Evolutionary conservation across 2,888 invertebrate species (phyloP), one percentile per base, ranked within the genome.

Genomic region (Dolichomitus sp.): DNA sequence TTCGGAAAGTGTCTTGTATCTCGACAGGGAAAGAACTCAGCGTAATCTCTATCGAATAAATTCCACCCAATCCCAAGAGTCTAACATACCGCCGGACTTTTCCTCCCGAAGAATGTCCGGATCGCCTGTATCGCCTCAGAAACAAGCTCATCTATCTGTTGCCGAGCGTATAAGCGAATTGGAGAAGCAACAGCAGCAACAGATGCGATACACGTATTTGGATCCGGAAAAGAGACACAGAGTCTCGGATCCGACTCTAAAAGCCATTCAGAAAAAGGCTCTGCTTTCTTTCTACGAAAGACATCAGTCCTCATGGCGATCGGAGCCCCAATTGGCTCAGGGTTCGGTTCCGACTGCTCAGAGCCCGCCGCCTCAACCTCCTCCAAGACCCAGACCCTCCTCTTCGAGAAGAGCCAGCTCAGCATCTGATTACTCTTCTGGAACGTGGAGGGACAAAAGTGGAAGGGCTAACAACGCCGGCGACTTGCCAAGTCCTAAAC

Each of bases 241-340:
- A 84, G 95, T 97, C 42, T 96, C 97, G 37, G 96, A 96, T 91
- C 95, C 97, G 9, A 96, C 97, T 0, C 93, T 97, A 40, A 97
- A 97, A 93, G 97, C 97, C 14, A 96, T 97, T 82, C 97, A 97
- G 90, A 97, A 97, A 94, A 97, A 97, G 91, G 97, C 97, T 0
- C 94, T 98, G 7, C 94, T 97, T 80, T 97, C 97, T 1, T 98
- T 97, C 90, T 97, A 97, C 92, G 97, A 97, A 90, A 94, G 97
- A 63, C 92, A 91, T 50, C 91, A 92, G 68, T 91, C 93, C 0
- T 93, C 94, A 12, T 96, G 95, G 95, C 93, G 95, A 73, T 95
- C 95, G 0, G 95, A 96, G 86, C 95, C 95, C 0, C 86, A 86
- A 48, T 59, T 82, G 69, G 75, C 83, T 63, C 91, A 88, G 69